Evolutionary conservation across 2,113 vertebrate species (phyloP).

Genomic region (Cnemophilus loriae): DNA sequence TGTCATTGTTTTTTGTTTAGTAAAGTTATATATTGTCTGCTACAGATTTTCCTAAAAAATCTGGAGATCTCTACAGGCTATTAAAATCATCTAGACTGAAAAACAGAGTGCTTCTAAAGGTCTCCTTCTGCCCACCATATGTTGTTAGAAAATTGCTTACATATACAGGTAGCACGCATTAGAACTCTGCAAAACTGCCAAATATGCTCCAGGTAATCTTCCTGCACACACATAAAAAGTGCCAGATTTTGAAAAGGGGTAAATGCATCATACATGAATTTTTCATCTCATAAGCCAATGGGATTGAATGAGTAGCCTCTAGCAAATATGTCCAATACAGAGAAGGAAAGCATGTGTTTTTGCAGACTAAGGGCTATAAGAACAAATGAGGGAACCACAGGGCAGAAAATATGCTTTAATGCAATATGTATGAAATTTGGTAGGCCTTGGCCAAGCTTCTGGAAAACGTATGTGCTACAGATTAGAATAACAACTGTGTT

Average conservation of each 20-base stretch:
- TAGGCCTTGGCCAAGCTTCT: not conserved
- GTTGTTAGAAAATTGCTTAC: constrained; percentile 21
- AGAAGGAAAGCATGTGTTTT: not conserved
- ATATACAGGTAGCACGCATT: not conserved
- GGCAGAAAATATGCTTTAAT: constrained; percentile 5
- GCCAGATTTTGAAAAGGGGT: not conserved
- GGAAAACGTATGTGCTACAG: not conserved
- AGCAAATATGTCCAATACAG: not conserved
- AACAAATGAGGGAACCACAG: constrained; percentile 1
- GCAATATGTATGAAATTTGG: not conserved
- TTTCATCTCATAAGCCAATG: not conserved
- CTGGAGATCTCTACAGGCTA: not conserved
- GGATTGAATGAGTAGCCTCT: not conserved
- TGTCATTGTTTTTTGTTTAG: not conserved
- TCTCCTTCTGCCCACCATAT: constrained; percentile 4
- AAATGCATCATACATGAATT: not conserved
- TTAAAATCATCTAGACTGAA: not conserved
- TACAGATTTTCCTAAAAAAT: not conserved
- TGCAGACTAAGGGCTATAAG: not conserved
- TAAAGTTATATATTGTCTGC: not conserved
- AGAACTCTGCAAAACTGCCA: constrained; percentile 17
- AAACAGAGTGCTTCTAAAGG: not conserved
- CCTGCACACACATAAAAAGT: not conserved
- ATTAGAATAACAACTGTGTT: not conserved
- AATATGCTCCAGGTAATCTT: constrained; percentile 42